phyloP scores from a whole-genome alignment of 2,888 invertebrate genomes.

The Tolmerus cingulatus region DNA sequence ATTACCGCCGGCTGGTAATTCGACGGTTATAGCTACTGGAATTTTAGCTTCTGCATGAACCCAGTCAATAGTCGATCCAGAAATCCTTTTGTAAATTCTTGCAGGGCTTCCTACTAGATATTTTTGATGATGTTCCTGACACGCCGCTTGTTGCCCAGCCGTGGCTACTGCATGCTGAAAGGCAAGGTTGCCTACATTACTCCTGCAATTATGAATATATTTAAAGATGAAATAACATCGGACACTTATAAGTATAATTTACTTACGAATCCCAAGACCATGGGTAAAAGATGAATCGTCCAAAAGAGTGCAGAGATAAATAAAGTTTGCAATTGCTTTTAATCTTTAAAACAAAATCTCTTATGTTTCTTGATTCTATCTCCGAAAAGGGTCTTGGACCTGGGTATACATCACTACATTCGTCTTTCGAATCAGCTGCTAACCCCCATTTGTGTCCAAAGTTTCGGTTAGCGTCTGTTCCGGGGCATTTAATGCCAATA shows the following conservation, averaged over 20 bases:
- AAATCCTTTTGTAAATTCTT: not conserved
- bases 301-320: not conserved
- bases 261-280: not conserved
- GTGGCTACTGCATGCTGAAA: not conserved
- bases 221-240: not conserved
- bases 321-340: not conserved
- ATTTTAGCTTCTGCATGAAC: not conserved
- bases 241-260: not conserved
- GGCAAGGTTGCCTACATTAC: not conserved
- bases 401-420: slow-evolving; percentile 69
- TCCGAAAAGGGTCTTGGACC: slow-evolving; percentile 73
- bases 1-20: not conserved
- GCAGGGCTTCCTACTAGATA: not conserved
- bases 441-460: slow-evolving; percentile 75
- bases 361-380: slow-evolving; percentile 69
- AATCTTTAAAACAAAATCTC: not conserved
- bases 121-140: not conserved
- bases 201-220: not conserved
- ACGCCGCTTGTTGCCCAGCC: not conserved
- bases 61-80: not conserved
- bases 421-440: slow-evolving; percentile 57
- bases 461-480: slow-evolving; percentile 80
- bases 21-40: not conserved
- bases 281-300: not conserved
- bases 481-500: slow-evolving; percentile 65